Conservation (phyloP, 2,113 vertebrate genomes). For the Accipiter cooperii region DNA sequence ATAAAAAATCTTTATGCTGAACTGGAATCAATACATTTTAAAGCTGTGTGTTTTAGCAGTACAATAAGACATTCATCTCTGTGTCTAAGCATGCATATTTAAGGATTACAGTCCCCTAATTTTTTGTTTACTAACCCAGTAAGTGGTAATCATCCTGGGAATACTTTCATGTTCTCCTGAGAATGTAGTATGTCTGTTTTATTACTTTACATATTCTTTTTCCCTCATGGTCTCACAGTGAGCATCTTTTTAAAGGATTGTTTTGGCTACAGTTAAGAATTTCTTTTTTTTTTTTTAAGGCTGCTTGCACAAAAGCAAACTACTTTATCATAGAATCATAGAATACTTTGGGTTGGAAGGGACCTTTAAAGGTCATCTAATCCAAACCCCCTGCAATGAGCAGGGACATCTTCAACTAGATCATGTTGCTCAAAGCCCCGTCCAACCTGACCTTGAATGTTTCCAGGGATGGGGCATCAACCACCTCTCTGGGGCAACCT, state of each 20-base stretch:
- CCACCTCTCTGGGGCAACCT: not conserved
- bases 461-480: too few relatives aligned
- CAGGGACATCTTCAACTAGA: not conserved
- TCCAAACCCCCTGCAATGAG: not conserved
- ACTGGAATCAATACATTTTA: not conserved
- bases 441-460: too few relatives aligned
- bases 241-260: not conserved
- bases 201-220: not conserved
- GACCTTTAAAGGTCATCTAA: not conserved
- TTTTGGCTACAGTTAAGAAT: not conserved
- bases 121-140: not conserved
- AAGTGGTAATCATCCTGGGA: not conserved
- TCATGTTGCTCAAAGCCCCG: not conserved
- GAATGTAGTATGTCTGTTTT: not conserved
- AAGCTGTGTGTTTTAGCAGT: not conserved
- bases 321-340: too few relatives aligned
- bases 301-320: not conserved
- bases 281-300: not conserved
- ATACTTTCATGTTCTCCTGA: not conserved
- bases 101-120: not conserved
- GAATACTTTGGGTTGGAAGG: not conserved
- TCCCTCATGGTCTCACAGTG: not conserved
- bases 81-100: not conserved
- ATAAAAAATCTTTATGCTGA: not conserved
- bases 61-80: not conserved